Percentiles rank a stretch among this genome's conserved stretches.
phyloP scores from a whole-genome alignment of 1,140 invertebrate genomes.

The Bombus picipes region DNA sequence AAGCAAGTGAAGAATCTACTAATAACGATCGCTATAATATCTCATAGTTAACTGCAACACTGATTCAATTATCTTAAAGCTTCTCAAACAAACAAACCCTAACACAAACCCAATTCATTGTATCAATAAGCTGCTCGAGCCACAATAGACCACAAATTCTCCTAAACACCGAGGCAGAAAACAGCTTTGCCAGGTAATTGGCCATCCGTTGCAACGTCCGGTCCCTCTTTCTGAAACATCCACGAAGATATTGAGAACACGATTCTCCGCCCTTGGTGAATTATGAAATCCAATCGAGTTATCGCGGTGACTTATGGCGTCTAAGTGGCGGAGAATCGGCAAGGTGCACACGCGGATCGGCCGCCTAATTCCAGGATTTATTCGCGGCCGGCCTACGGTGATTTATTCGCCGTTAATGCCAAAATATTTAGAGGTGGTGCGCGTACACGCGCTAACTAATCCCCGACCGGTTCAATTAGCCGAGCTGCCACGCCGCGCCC shows the following conservation, averaged over 20 bases:
- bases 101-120: neutral
- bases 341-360: slow-evolving; percentile 1
- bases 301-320: slow-evolving; percentile 30
- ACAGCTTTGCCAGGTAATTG: neutral
- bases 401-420: slow-evolving; percentile 71
- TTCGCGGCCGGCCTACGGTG: slow-evolving; percentile 40
- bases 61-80: neutral
- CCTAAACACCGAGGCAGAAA: neutral
- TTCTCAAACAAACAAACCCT: neutral
- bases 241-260: neutral
- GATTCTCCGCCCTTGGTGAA: slow-evolving; percentile 9
- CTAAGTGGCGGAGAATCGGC: slow-evolving; percentile 19
- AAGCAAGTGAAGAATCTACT: neutral
- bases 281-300: slow-evolving; percentile 47
- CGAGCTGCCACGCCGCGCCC: slow-evolving; percentile 47
- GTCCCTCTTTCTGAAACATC: neutral
- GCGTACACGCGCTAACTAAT: slow-evolving; percentile 66
- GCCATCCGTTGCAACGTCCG: neutral
- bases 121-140: neutral
- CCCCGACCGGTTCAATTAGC: slow-evolving; percentile 74
- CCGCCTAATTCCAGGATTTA: slow-evolving; percentile 64
- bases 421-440: slow-evolving; percentile 74
- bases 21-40: neutral
- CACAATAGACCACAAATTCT: neutral
- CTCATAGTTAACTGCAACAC: neutral